Evolutionary conservation across 2,797 vertebrate species (phyloP), one percentile per base, ranked within the genome.

Genomic region (Helicolenus hilgendorfi): DNA sequence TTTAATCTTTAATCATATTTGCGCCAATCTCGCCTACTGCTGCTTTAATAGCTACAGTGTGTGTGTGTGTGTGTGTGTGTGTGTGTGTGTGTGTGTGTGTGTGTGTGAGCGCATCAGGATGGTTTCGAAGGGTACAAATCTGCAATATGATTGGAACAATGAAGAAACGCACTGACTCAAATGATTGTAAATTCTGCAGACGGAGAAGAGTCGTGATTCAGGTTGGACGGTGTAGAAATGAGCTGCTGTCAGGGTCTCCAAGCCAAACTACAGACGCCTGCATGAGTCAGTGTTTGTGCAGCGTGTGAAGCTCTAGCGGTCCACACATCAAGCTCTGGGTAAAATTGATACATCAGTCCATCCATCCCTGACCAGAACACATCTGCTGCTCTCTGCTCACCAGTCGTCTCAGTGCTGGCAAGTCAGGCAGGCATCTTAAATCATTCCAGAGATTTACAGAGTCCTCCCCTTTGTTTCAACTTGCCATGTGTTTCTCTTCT

Each of bases 401-500:
- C 84, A 88, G 89, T 91, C 83, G 64, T 86, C 90, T 84, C 64
- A 33, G 72, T 62, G 65, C 85, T 94, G 93, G 82, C 81, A 72
- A 85, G 79, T 80, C 83, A 83, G 69, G 78, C 80, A 87, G 89
- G 84, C 85, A 11, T 76, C 85, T 90, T 92, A 94, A 96, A 96
- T 96, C 94, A 91, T 88, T 89, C 81, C 89, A 93, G 88, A 89
- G 83, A 80, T 69, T 73, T 84, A 53, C 81, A 88, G 72, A 90
- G 72, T 74, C 83, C 77, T 79, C 83, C 85, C 84, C 79, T 88
- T 89, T 87, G 90, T 91, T 92, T 93, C 78, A 93, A 90, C 92
- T 94, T 89, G 89, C 91, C 94, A 92, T 92, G 85, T 94, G 93
- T 95, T 91, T 91, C 91, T 91, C 81, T 58, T 88, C 86, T 56